These are phyloP conservation scores for Oryzias woworae DNA, from an alignment of 2,113 vertebrate species.

Conservation along the genomic window DNA sequence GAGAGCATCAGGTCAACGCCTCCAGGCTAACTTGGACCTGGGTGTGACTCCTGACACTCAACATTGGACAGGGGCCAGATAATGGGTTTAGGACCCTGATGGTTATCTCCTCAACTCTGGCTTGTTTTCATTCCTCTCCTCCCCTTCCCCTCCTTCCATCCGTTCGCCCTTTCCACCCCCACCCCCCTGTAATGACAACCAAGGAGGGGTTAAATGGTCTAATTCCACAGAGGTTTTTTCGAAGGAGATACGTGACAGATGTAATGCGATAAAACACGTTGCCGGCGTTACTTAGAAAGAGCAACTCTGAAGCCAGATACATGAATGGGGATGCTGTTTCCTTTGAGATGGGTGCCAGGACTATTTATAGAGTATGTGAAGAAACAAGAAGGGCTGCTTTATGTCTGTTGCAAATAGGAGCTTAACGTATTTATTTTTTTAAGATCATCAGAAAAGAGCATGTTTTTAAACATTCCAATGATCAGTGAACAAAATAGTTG, in stretches of 20 bases:
- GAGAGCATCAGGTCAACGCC: conserved; percentile 74
- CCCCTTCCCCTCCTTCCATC: conserved; percentile 32
- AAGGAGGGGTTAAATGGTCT: conserved; percentile 70
- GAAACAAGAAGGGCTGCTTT: conserved; percentile 39
- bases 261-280: conserved; percentile 43
- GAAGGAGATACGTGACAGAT: conserved; percentile 62
- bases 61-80: conserved; percentile 70
- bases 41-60: conserved; percentile 79
- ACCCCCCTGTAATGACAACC: conserved; percentile 57
- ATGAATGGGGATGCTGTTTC: conserved; percentile 54
- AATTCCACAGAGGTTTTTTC: conserved; percentile 61
- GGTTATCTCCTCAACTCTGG: conserved; percentile 77
- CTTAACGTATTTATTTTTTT: conserved; percentile 43
- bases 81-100: conserved; percentile 80
- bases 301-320: conserved; percentile 42
- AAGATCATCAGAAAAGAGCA: conserved; percentile 27
- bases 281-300: conserved; percentile 43
- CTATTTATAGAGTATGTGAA: conserved; percentile 56
- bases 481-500: conserved; percentile 20
- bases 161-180: conserved; percentile 10
- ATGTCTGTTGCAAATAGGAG: conserved; percentile 46
- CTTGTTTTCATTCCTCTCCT: conserved; percentile 75
- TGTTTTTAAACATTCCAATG: conserved; percentile 8
- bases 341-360: conserved; percentile 56
- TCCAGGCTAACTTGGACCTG: conserved; percentile 72